Evolutionary conservation across 2,888 invertebrate species (phyloP), one percentile per base, ranked within the genome.

Genomic region (Epirrhoe tristata): DNA sequence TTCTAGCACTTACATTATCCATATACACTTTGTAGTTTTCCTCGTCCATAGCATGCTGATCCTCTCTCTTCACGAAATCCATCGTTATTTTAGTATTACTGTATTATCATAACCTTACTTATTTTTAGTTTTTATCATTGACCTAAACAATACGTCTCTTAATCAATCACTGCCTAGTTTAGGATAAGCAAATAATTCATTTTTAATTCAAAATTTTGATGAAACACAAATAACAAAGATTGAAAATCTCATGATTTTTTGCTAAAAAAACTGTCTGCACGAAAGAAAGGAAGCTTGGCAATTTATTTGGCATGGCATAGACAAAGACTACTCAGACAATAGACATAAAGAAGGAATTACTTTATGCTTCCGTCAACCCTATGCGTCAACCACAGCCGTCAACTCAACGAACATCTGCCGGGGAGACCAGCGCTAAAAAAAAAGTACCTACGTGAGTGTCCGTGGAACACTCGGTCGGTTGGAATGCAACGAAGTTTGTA

Each of bases 31-130:
- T 92, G 69, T 91, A 91, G 66, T 80, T 85, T 10, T 91, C 92
- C 64, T 92, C 91, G 36, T 90, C 91, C 31, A 89, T 76, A 16
- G 84, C 68, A 78, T 86, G 85, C 56, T 84, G 86, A 24, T 91
- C 92, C 80, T 92, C 92, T 59, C 91, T 81, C 78, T 93, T 93
- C 67, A 93, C 92, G 75, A 87, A 92, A 87, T 93, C 92, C 93
- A 93, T 92, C 24, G 55, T 62, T 32, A n/a, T 24, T 24, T 52
- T 59, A 58, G n/a, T 7, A 16, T 4, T 59, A 56, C 58, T 59
- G 63, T 58, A 31, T 7, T 31, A 59, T n/a, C 48, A 36, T 67
- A 67, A 59, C 62, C 63, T 58, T 54, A 51, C 51, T 62, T 54
- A 24, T 14, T 43, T 51, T 51, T n/a, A 48, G 48, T 48, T 48